These are phyloP conservation scores for Tiliqua scincoides DNA, from an alignment of 2,113 vertebrate species.

Conservation along the genomic window DNA sequence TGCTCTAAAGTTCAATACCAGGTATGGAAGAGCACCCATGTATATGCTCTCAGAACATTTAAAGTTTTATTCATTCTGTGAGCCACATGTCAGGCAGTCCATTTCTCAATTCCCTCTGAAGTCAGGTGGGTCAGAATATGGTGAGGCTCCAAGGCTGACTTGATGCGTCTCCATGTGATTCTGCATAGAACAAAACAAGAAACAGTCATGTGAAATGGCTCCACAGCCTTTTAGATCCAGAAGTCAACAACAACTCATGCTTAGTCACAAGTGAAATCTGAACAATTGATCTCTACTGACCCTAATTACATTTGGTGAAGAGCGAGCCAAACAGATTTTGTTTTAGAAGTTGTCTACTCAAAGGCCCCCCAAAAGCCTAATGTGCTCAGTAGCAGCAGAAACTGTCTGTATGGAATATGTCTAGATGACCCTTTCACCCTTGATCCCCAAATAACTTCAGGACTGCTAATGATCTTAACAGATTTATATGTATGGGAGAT, in stretches of 20 bases:
- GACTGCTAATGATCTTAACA: neutral
- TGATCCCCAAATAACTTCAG: neutral
- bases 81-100: neutral
- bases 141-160: neutral
- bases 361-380: neutral
- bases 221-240: constrained; percentile 40
- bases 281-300: constrained; percentile 32
- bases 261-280: constrained; percentile 46
- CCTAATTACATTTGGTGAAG: constrained; percentile 11
- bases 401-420: neutral
- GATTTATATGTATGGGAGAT: constrained; percentile 10
- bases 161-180: constrained; percentile 24
- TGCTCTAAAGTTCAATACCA: neutral
- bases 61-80: neutral
- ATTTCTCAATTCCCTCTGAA: neutral
- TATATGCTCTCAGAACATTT: neutral
- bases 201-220: constrained; percentile 24
- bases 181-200: constrained; percentile 30
- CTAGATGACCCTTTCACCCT: neutral
- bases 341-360: constrained; percentile 3
- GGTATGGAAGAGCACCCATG: neutral
- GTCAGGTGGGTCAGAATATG: neutral
- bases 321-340: neutral
- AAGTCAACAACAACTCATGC: constrained; percentile 24
- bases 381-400: neutral